Evolutionary conservation across 2,888 invertebrate genomes (phyloP), one percentile per base, ranked within the genome.

Genomic region (Adelognathus sp.): DNA sequence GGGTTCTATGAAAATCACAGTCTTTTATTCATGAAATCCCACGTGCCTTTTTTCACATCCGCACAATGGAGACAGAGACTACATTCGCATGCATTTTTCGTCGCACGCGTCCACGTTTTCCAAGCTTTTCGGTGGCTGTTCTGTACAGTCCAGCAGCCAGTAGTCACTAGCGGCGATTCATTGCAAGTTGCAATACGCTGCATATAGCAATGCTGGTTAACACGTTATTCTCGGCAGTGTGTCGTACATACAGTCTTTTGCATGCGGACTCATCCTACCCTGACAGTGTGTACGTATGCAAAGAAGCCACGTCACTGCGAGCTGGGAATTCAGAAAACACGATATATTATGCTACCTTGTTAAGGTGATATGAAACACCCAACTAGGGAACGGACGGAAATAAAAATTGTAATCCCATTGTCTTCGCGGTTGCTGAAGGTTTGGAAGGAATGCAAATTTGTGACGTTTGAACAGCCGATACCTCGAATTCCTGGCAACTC

Each of bases 1-100:
- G 61, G 39, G 63, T 56, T 63, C 70, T 70, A 76, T 76, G 76
- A 76, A 76, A 76, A 76, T 76, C 76, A 76, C 76, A 76, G 70
- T 76, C 76, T 76, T 76, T 76, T 76, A 76, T 76, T 76, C 76
- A 76, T 76, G 76, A 76, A 76, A 76, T 76, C 76, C 76, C 50
- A 70, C 70, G 64, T 75, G 61, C 33, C 56, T 31, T 27, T 69
- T 75, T 61, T 60, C 36, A 16, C 27, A 44, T 54, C n/a, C 56
- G 36, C 31, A 76, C 76, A 76, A 76, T 76, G 70, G 63, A 70
- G 76, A 70, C 70, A 75, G 70, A 76, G 71, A 71, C 56, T 76
- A 76, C 64, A 76, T 76, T 76, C 76, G 76, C 70, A 76, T 70
- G 71, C 76, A 71, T 71, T 76, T 76, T 71, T 64, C 76, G 76